Conservation (phyloP, 2,797 vertebrate species). For the Lagorchestes hirsutus region DNA sequence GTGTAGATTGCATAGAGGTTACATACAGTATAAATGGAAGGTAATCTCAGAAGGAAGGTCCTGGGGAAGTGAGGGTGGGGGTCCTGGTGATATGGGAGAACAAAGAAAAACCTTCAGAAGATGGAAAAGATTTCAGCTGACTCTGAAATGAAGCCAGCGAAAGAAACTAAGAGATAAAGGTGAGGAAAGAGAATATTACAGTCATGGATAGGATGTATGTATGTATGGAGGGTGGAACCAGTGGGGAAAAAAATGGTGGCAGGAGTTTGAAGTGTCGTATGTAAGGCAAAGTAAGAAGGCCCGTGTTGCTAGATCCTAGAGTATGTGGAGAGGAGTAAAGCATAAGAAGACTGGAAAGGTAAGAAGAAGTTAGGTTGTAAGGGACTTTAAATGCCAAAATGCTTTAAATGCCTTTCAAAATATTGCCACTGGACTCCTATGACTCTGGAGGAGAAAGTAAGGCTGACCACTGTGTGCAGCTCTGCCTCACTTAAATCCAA, state of each 20-base stretch:
- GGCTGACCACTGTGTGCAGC: not conserved
- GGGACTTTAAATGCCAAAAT: not conserved
- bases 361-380: not conserved
- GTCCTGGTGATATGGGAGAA: not conserved
- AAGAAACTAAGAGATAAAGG: not conserved
- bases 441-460: not conserved
- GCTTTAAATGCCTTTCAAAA: not conserved
- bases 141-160: not conserved
- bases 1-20: not conserved
- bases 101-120: not conserved
- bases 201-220: not conserved
- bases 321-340: not conserved
- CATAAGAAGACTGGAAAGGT: not conserved
- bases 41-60: not conserved
- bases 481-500: not conserved
- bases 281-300: not conserved
- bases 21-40: not conserved
- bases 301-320: not conserved
- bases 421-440: not conserved
- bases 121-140: not conserved
- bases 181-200: conserved; percentile 7
- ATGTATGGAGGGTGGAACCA: not conserved
- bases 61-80: too few species aligned
- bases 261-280: not conserved
- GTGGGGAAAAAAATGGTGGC: not conserved